These are phyloP conservation scores for Gallinago nigripennis DNA, from an alignment of 2,797 vertebrate species.

Conservation along the genomic window DNA sequence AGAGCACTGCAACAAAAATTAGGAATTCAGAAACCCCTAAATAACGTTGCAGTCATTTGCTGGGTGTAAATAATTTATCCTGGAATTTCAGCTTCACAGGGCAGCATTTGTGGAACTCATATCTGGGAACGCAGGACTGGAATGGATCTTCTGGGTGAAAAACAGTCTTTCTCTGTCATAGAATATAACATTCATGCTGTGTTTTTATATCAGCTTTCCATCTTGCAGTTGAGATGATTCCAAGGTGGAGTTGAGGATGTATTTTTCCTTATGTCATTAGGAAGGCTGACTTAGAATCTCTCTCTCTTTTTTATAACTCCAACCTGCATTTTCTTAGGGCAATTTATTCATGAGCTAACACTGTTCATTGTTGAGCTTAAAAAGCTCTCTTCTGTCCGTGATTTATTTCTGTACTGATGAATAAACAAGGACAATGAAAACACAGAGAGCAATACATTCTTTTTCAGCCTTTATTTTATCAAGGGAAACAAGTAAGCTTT, in stretches of 20 bases:
- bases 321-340: background rate
- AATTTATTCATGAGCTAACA: background rate
- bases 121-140: background rate
- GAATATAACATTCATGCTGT: background rate
- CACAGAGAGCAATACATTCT: background rate
- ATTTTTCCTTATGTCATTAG: background rate
- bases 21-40: background rate
- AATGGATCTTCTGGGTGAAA: background rate
- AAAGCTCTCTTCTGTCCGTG: background rate
- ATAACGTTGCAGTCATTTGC: background rate
- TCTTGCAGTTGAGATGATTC: background rate
- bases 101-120: background rate
- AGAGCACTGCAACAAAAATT: background rate
- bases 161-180: background rate
- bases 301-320: background rate
- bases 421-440: slow-evolving; percentile 24
- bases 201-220: background rate
- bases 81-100: background rate
- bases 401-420: slow-evolving; percentile 24
- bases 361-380: background rate
- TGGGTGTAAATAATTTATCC: background rate
- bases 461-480: background rate
- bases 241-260: accelerated
- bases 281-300: background rate
- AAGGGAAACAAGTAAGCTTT: background rate